These are phyloP conservation scores for Grammomys surdaster DNA, from an alignment of 2,113 vertebrate genomes.

Conservation along the genomic window DNA sequence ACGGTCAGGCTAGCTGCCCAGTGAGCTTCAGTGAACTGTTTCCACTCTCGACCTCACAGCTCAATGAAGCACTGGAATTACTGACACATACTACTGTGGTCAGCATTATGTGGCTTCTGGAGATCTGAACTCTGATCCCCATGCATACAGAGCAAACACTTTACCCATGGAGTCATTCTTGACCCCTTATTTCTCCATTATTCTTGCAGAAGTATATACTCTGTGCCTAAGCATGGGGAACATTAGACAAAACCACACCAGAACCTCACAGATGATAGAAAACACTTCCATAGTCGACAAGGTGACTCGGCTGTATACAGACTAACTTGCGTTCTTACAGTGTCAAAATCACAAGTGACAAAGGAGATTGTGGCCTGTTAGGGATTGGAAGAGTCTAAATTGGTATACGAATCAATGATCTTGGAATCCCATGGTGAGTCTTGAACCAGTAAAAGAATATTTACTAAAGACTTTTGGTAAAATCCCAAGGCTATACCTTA, in stretches of 20 bases:
- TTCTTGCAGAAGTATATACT: not conserved
- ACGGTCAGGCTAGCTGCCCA: not conserved
- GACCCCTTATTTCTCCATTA: accelerated
- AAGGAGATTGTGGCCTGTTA: not conserved
- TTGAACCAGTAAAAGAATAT: not conserved
- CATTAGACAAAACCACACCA: not conserved
- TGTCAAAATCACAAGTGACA: not conserved
- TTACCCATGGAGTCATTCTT: not conserved
- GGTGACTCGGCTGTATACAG: not conserved
- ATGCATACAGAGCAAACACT: not conserved
- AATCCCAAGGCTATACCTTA: not conserved
- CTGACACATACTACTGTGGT: too few relatives aligned
- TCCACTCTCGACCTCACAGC: not conserved
- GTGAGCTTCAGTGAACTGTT: too few relatives aligned
- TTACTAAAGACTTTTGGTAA: not conserved
- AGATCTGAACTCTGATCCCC: too few relatives aligned
- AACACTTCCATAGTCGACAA: too few relatives aligned
- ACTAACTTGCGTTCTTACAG: not conserved
- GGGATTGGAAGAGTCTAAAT: not conserved
- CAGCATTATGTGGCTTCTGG: not conserved
- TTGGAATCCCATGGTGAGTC: not conserved
- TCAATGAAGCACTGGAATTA: not conserved
- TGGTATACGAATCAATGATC: not conserved
- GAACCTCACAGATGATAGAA: not conserved
- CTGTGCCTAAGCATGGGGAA: not conserved